Conservation (phyloP, 2,797 vertebrate genomes). For the Epinephelus awoara region DNA sequence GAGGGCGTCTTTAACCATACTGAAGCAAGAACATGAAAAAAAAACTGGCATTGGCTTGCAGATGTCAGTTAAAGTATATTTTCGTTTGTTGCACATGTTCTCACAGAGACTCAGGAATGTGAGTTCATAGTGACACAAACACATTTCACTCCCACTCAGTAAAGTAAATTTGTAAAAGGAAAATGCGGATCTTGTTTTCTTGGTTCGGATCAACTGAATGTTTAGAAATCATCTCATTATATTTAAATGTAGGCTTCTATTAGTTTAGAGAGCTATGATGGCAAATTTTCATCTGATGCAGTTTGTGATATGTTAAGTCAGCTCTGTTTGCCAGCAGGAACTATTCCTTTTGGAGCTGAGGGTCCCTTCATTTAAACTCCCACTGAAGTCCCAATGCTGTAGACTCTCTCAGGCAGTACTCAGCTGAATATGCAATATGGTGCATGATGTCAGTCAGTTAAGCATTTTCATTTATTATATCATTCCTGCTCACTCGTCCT, state of each 20-base stretch:
- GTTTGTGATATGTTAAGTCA: constrained; percentile 66
- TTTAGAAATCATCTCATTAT: constrained; percentile 42
- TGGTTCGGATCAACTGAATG: background rate
- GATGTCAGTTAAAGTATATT: background rate
- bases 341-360: constrained; percentile 24
- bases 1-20: no score
- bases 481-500: background rate
- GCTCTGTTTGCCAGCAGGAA: constrained; percentile 43
- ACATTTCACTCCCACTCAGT: background rate
- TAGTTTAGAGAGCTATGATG: constrained; percentile 31
- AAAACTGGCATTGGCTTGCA: background rate
- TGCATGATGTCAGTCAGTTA: constrained; percentile 22
- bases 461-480: constrained; percentile 35
- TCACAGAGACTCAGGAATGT: background rate
- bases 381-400: constrained; percentile 29
- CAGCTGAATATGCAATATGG: constrained; percentile 46
- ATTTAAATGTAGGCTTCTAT: constrained; percentile 39
- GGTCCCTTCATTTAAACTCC: constrained; percentile 58
- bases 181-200: background rate
- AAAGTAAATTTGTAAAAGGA: background rate
- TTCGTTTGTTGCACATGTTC: background rate
- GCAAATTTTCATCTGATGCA: constrained; percentile 36
- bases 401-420: constrained; percentile 9
- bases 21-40: no score
- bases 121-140: background rate